Conservation (phyloP, 2,113 vertebrate genomes). For the human (Homo sapiens) region DNA sequence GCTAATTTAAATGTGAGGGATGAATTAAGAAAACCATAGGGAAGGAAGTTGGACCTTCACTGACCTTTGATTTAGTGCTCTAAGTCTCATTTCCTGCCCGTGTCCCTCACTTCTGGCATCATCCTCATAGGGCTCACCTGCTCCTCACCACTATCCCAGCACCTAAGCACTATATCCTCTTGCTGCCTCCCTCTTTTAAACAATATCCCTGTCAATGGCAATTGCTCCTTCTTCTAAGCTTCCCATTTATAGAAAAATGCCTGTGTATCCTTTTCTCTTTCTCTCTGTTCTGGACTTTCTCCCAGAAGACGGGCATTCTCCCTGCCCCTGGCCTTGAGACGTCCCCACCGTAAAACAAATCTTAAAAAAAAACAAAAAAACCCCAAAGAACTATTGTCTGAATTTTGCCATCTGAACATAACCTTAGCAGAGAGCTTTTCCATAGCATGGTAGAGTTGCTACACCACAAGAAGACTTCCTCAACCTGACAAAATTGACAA, state of each 20-base stretch:
- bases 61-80: background rate
- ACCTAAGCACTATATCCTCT: background rate
- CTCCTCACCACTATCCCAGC: background rate
- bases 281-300: background rate
- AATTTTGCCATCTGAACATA: background rate
- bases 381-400: background rate
- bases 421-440: background rate
- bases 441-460: background rate
- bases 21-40: background rate
- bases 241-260: background rate
- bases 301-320: background rate
- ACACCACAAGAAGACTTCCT: background rate
- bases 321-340: background rate
- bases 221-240: background rate
- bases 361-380: background rate
- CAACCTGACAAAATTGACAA: background rate
- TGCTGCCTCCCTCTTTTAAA: background rate
- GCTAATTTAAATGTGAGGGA: conserved; percentile 5
- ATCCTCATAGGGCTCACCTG: background rate
- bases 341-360: background rate
- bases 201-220: background rate
- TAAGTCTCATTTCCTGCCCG: background rate
- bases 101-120: background rate
- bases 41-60: background rate
- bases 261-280: background rate